Evolutionary conservation across 1,140 invertebrate genomes (phyloP).

Genomic region (Leptinotarsa defecta): DNA sequence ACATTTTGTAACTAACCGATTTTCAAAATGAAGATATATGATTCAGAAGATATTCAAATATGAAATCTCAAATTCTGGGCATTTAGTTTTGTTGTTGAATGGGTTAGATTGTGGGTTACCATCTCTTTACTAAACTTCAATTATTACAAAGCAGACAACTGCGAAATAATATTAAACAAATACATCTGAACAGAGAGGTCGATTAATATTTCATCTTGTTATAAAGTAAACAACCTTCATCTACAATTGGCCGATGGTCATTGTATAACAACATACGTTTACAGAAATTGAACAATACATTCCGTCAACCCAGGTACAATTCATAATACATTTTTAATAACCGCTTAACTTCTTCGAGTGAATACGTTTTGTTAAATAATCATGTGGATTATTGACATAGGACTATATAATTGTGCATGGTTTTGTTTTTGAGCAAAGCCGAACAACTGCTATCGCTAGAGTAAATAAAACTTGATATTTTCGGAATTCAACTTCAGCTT

Average conservation of each 20-base stretch:
- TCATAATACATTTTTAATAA: slow-evolving; percentile 27
- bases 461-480: too few relatives aligned
- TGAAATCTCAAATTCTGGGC: too few relatives aligned
- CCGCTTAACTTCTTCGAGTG: slow-evolving; percentile 23
- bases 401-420: background rate
- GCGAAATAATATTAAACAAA: slow-evolving; percentile 17
- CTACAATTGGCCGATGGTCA: slow-evolving; percentile 27
- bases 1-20: too few relatives aligned
- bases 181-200: background rate
- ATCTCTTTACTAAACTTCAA: background rate
- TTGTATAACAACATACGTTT: slow-evolving; percentile 20
- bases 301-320: slow-evolving; percentile 23
- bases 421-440: background rate
- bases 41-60: too few relatives aligned
- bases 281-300: slow-evolving; percentile 26
- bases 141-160: background rate
- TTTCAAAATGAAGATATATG: too few relatives aligned
- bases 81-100: too few relatives aligned
- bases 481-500: too few relatives aligned
- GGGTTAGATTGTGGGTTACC: too few relatives aligned
- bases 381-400: slow-evolving; percentile 23
- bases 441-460: too few relatives aligned
- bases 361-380: slow-evolving; percentile 25
- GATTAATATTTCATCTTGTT: slow-evolving; percentile 10
- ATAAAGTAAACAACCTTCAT: slow-evolving; percentile 23